A percentile compares a stretch with the other conserved stretches of the same genome.
Conservation (phyloP, 2,113 vertebrate genomes). For the Megaptera novaeangliae region DNA sequence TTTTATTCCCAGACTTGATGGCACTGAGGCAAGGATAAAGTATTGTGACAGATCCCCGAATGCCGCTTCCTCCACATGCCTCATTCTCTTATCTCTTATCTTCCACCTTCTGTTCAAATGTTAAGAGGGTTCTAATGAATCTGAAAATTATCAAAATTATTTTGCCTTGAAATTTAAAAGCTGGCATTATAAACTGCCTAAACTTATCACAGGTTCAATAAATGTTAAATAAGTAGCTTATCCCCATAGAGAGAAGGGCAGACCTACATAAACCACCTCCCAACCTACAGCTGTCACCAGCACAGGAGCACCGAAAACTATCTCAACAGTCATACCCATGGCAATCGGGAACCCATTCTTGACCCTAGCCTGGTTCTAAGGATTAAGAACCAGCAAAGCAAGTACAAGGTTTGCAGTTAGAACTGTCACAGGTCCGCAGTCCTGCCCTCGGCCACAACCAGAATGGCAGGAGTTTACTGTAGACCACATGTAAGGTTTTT, state of each 20-base stretch:
- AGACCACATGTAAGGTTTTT: not conserved
- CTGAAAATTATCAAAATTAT: not conserved
- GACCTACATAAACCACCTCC: not conserved
- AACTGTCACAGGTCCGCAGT: not conserved
- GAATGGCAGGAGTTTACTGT: not conserved
- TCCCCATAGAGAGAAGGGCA: not conserved
- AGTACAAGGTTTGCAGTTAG: not conserved
- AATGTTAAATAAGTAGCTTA: not conserved
- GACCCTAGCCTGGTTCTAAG: not conserved
- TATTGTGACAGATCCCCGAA: not conserved
- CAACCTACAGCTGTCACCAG: not conserved
- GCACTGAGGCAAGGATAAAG: not conserved
- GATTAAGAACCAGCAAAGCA: not conserved
- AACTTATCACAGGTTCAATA: not conserved
- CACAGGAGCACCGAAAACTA: not conserved
- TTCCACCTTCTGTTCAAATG: not conserved
- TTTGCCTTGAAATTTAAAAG: constrained; percentile 23
- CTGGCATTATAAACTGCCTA: constrained; percentile 2
- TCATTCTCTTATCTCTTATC: not conserved
- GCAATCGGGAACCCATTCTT: not conserved
- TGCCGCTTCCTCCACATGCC: not conserved
- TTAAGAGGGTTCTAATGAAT: constrained; percentile 13
- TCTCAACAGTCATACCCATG: not conserved
- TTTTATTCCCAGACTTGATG: not conserved
- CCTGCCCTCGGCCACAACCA: not conserved